Percentiles rank a stretch among this genome's conserved stretches.
These are phyloP conservation scores for Tenualosa ilisha DNA, from an alignment of 2,797 vertebrate genomes.

Conservation along the genomic window DNA sequence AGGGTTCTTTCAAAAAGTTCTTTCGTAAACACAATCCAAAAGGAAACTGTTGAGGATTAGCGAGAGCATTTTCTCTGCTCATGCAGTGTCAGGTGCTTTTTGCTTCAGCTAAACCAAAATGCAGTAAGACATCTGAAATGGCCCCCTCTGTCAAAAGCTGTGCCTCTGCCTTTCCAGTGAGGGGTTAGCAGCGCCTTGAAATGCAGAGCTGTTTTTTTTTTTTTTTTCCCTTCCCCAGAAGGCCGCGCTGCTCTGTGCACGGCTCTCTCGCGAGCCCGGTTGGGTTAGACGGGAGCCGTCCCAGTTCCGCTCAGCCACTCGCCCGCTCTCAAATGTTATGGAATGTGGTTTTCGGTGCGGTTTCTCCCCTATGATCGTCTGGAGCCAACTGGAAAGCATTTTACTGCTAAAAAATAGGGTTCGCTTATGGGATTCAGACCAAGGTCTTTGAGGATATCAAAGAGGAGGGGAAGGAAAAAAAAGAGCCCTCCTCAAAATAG, in stretches of 20 bases:
- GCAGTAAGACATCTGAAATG: not conserved
- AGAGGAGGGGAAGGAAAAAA: conserved; percentile 49
- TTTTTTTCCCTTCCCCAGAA: not conserved
- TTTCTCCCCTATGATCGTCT: conserved; percentile 61
- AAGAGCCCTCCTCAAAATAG: conserved; percentile 62
- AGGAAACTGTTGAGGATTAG: not conserved
- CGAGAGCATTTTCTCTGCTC: not conserved
- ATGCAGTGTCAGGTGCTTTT: not conserved
- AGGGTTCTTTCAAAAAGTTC: not conserved
- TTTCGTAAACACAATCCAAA: not conserved
- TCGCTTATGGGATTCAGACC: conserved; percentile 70
- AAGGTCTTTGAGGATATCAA: conserved; percentile 70
- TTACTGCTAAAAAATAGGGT: conserved; percentile 73
- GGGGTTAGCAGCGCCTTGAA: not conserved
- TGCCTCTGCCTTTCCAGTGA: not conserved
- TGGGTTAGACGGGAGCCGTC: conserved; percentile 40
- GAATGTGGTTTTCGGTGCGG: conserved; percentile 60
- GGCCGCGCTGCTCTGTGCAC: not conserved
- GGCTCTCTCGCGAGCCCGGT: not conserved
- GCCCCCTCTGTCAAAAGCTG: not conserved
- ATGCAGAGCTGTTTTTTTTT: not conserved
- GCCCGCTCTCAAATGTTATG: conserved; percentile 56
- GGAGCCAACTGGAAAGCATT: conserved; percentile 73
- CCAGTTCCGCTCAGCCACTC: conserved; percentile 41
- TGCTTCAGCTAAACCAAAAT: not conserved